A percentile compares a stretch with the other conserved stretches of the same genome.
Evolutionary conservation across 2,113 vertebrate species (phyloP).

Genomic region (Ophthalmolycus amberensis): DNA sequence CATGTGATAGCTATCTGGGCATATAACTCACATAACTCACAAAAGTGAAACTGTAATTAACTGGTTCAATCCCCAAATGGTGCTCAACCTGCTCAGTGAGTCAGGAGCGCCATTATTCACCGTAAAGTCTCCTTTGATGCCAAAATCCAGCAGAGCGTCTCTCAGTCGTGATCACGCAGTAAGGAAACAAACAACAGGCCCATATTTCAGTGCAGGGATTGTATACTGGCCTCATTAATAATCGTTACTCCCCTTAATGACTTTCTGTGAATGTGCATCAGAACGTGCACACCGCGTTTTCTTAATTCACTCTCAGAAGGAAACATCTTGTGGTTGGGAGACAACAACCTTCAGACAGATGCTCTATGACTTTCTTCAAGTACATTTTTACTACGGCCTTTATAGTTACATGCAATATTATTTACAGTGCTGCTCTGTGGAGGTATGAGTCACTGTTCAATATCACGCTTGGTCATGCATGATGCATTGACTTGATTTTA

Average conservation of each 20-base stretch:
- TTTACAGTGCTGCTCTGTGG: background rate
- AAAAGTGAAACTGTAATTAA: constrained; percentile 49
- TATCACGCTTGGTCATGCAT: constrained; percentile 7
- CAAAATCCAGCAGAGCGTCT: constrained; percentile 48
- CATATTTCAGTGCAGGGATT: constrained; percentile 57
- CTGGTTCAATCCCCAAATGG: constrained; percentile 17
- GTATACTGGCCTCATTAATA: constrained; percentile 70
- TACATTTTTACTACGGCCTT: constrained; percentile 18
- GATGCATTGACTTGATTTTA: constrained; percentile 16
- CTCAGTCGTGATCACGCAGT: constrained; percentile 35
- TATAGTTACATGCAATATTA: constrained; percentile 10
- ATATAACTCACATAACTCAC: background rate
- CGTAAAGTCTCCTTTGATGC: constrained; percentile 45
- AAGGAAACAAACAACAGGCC: constrained; percentile 57
- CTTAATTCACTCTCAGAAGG: constrained; percentile 50
- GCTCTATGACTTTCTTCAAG: constrained; percentile 29
- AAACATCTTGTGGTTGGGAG: constrained; percentile 46
- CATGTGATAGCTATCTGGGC: constrained; percentile 9
- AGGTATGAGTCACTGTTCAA: background rate
- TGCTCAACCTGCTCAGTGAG: constrained; percentile 27
- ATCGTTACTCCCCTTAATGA: constrained; percentile 71
- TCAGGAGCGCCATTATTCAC: constrained; percentile 23
- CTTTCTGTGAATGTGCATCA: constrained; percentile 58
- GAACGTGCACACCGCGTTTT: constrained; percentile 8
- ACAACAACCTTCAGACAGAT: constrained; percentile 44